Conservation (phyloP, 2,113 vertebrate genomes). For the Xenopus tropicalis region UCB_Xtro_10.0 CM004452.2:1144001-1144500, state of each 20-base stretch:
- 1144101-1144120: constrained; percentile 72
- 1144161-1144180: constrained; percentile 78
- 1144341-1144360: not conserved
- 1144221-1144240: constrained; percentile 53
- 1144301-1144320: constrained; percentile 7
- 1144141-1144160: constrained; percentile 77
- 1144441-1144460: not conserved
- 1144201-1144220: constrained; percentile 69
- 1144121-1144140: constrained; percentile 67
- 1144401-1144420: not conserved
- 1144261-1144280: too few species aligned
- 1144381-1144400: constrained; percentile 6
- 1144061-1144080: constrained; percentile 73
- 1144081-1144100: constrained; percentile 79
- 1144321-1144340: not conserved
- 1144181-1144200: constrained; percentile 82
- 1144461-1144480: not conserved
- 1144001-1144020: constrained; percentile 88
- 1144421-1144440: not conserved
- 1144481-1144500: too few species aligned
- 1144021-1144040: constrained; percentile 93
- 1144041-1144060: constrained; percentile 93
- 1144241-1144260: not conserved
- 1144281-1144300: not conserved
- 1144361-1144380: not conserved